Conservation (phyloP, 1,140 invertebrate genomes). For the Bombus waltoni region DNA sequence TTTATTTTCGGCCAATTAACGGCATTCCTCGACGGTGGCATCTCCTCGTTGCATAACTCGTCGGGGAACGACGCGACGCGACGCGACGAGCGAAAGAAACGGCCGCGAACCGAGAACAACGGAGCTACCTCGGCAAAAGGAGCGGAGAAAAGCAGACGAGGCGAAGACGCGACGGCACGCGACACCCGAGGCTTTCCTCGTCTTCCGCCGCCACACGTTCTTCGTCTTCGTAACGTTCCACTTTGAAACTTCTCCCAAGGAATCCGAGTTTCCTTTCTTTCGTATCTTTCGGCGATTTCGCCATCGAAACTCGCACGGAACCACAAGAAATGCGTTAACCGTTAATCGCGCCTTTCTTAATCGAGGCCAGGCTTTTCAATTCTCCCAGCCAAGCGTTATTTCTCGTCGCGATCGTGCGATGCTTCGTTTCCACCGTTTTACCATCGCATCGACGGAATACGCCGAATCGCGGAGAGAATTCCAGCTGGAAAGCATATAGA, state of each 20-base stretch:
- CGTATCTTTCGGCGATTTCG: too few species aligned
- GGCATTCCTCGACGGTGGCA: conserved; percentile 76
- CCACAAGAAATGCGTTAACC: too few species aligned
- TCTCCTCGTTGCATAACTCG: conserved; percentile 75
- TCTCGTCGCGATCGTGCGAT: too few species aligned
- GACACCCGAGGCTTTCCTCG: conserved; percentile 43
- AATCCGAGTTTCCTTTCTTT: background rate
- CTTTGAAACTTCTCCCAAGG: background rate
- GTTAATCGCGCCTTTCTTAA: too few species aligned
- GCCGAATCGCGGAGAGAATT: too few species aligned
- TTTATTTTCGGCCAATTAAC: conserved; percentile 81
- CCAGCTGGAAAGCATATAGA: too few species aligned
- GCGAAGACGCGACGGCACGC: conserved; percentile 60
- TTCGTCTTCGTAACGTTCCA: background rate
- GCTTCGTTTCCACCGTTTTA: too few species aligned
- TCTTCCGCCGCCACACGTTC: background rate
- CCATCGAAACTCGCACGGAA: background rate
- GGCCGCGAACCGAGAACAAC: background rate
- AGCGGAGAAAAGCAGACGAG: background rate
- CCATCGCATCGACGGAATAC: too few species aligned
- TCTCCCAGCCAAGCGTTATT: too few species aligned
- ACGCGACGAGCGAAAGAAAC: conserved; percentile 22
- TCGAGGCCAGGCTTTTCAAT: too few species aligned
- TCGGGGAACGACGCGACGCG: conserved; percentile 60
- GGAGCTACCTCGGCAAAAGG: background rate